Base-by-base conservation (phyloP, 1,140 invertebrate species). In the Dufourea novaeangliae region DNA sequence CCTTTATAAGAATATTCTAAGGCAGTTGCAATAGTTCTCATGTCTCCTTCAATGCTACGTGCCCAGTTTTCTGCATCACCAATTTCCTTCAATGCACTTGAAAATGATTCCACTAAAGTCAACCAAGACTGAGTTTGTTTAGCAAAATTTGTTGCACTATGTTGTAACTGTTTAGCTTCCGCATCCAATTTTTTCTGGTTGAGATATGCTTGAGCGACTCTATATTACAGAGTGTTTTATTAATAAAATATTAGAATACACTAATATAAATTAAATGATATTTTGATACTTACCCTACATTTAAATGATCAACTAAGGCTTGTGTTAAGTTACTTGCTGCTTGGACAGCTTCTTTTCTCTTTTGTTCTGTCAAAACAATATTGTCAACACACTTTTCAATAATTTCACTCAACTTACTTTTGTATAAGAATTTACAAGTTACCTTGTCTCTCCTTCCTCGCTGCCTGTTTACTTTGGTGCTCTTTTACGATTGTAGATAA, bases 41-140 rank as follows among this genome's bases (percentile, higher is more conserved):
- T 98, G 91, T 99, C 99, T 62, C 95, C 95, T 93, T 99, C 98
- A 84, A 99, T 99, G 80, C 96, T 98, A 82, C 96, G 95, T 0
- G 98, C 97, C 98, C 98, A 99, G 92, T 99, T 99, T 91, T 99
- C 98, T 11, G 99, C 98, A 94, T 99, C 98, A 17, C 99, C 99
- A 61, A 99, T 95, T 94, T 99, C 98, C 94, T 99, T 99, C 0
- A 99, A 92, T 1, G 98, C 96, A 90, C 97, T 96, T 84, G 98
- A 99, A 86, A 99, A 99, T 73, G 96, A 97, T 91, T 99, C 98
- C 6, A 99, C 97, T 39, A 99, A 93, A 83, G 95, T 95, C 1
- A 99, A 91, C 98, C 98, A 99, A 85, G 98, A 97, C 83, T 98
- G 96, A 3, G 98, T 99, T 92, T 99, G 98, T 93, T 98, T 99